Evolutionary conservation across 2,797 vertebrate species (phyloP), one percentile per base, ranked within the genome.

Genomic region (Caiman crocodilus): DNA sequence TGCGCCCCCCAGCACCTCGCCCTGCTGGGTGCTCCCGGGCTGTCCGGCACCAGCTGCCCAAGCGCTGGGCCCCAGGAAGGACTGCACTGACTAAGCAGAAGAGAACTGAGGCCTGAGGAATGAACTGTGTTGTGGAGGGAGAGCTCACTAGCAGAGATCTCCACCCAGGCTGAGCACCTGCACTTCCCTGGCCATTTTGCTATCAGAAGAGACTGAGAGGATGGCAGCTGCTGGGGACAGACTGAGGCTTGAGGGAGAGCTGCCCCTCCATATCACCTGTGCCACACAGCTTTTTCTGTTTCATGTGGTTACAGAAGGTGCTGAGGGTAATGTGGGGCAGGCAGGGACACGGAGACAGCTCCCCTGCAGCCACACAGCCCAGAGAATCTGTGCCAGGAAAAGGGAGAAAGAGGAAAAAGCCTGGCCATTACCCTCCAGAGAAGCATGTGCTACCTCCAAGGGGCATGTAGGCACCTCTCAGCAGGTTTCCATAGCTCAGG

Each of bases 381-480:
- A 69, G 18, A 69, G 17, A 50, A 32, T 26, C 32, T 73, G 35
- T 42, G 14, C 23, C 35, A 73, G 42, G 42, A 50, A 50, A 50
- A 50, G 42, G 26, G 55, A 75, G 26, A 50, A 57, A 75, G 55
- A 17, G 10, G 30, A 30, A 77, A 21, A 25, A 32, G 35, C 4
- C 60, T 20, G 23, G 26, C 50, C 14, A 50, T n/a, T 67, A 50
- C 79, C 6, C 50, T 14, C 50, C 1, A 58, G 55, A 32, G 73
- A 87, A 30, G 2, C 4, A 0, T 28, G 6, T 50, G 23, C 12
- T 4, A 16, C 13, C 5, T 10, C 14, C 0, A 0, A 50, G 65
- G 35, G 23, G 35, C 35, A 50, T 42, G 25, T 4, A 76, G 67
- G 14, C n/a, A 20, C 15, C 2, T 50, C 26, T 42, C 7, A 13